Evolutionary conservation across 2,797 vertebrate species (phyloP), one percentile per base, ranked within the genome.

Genomic region (Tympanoctomys barrerae): DNA sequence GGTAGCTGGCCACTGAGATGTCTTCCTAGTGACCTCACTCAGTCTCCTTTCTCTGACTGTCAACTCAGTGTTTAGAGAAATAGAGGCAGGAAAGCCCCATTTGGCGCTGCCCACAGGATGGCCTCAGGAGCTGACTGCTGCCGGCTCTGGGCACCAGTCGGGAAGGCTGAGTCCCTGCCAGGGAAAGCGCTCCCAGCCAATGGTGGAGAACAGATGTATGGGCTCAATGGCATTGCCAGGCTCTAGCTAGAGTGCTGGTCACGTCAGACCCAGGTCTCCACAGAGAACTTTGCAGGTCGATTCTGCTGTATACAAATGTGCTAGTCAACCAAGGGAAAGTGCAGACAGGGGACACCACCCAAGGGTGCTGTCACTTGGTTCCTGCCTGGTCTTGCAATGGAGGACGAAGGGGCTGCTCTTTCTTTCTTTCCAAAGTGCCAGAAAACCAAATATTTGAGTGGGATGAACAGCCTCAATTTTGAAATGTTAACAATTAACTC

Each of bases 1-100:
- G 5, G 21, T 14, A 19, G 1, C 3, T 0, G 13, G n/a, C 39
- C 42, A 26, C 9, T 16, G 82, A 4, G 4, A 1, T 1, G 42
- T 2, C 22, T 24, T 75, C 54, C 73, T 39, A 19, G 39, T 2
- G 26, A 64, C 61, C 46, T 66, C 10, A 2, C 52, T 31, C 7
- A 2, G 0, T 8, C 62, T 86, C 62, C 3, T n/a, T 61, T 75
- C 84, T 88, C 19, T 68, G n/a, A n/a, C n/a, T n/a, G 49, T 87
- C 62, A 70, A 68, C 16, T 18, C 61, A 26, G 12, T 3, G 5
- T 90, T 12, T 59, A 52, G 42, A 82, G 28, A 39, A 49, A 52
- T 42, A 64, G 36, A 79, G 57, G 61, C 33, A 61, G 78, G 31
- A 31, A 54, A 84, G 86, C 42, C 81, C 33, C 28, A 5, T 24